phyloP scores from a whole-genome alignment of 2,797 vertebrate species.

The Pseudocheirus occidentalis region DNA sequence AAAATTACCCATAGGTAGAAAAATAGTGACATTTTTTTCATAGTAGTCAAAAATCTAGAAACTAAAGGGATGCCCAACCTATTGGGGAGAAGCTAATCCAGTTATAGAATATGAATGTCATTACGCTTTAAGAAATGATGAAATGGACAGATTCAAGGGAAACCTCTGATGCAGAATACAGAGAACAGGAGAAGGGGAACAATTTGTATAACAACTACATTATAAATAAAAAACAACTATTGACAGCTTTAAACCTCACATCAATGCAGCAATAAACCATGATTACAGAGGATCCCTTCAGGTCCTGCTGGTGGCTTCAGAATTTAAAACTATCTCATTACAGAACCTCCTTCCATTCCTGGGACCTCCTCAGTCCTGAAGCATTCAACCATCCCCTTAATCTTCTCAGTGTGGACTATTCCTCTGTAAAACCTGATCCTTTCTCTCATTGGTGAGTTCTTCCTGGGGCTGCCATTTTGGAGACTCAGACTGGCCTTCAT shows the following conservation, averaged over 20 bases:
- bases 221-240: not conserved
- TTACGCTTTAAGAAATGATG: not conserved
- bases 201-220: not conserved
- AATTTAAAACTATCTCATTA: not conserved
- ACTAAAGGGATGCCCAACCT: not conserved
- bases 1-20: not conserved
- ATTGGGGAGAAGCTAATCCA: not conserved
- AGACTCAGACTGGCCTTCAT: not conserved
- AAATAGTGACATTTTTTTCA: not conserved
- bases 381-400: not conserved
- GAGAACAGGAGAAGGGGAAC: not conserved
- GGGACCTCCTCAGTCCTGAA: not conserved
- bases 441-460: not conserved
- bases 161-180: not conserved
- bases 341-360: too few species aligned
- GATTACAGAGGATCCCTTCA: not conserved
- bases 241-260: not conserved
- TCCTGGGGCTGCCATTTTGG: not conserved
- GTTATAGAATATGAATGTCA: not conserved
- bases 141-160: not conserved
- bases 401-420: not conserved
- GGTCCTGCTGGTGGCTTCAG: too few species aligned
- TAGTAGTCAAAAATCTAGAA: not conserved
- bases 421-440: not conserved
- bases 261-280: not conserved